A percentile compares a stretch with the other conserved stretches of the same genome.
Conservation (phyloP, 2,888 invertebrate species). For the Ornithoptera priamus region DNA sequence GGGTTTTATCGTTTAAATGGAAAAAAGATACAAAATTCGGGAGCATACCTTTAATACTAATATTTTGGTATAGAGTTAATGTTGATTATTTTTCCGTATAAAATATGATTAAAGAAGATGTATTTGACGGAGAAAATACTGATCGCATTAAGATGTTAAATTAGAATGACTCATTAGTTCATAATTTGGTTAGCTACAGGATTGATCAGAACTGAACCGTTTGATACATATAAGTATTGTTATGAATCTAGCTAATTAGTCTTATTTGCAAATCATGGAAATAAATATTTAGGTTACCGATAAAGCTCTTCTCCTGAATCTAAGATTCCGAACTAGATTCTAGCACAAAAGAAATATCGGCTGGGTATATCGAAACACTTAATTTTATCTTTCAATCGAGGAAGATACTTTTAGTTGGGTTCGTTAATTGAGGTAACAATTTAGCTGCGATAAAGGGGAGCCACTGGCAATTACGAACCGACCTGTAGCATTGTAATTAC, state of each 20-base stretch:
- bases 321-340: background rate
- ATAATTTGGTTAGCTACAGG: background rate
- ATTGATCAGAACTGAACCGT: background rate
- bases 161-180: background rate
- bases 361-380: background rate
- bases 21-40: no score
- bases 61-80: no score
- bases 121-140: background rate
- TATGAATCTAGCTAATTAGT: no score
- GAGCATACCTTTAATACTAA: no score
- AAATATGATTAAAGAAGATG: background rate
- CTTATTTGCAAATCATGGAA: no score
- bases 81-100: no score
- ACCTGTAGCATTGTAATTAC: background rate
- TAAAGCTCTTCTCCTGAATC: background rate
- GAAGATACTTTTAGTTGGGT: background rate
- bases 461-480: background rate
- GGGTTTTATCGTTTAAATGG: background rate
- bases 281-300: no score
- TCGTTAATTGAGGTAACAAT: slow-evolving; percentile 1
- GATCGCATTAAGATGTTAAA: background rate
- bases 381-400: background rate
- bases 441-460: background rate
- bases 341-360: background rate
- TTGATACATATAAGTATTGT: background rate